Base-by-base conservation (phyloP, 92 coral and sea anemone genomes). In the Heliopora coerulea region DNA sequence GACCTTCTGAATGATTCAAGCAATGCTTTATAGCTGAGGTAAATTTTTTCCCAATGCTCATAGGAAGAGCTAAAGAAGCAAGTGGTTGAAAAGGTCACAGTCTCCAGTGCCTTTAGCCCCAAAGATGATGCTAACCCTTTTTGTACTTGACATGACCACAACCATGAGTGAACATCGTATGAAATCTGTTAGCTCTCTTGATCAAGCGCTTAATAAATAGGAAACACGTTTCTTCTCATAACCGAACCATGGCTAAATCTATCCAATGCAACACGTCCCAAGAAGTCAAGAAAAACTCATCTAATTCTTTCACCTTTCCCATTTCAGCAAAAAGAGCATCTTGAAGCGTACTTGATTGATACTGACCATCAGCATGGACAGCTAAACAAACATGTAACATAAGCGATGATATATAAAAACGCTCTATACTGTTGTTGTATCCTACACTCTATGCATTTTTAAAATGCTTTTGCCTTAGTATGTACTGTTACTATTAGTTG, bases 121-220 rank as follows among this genome's bases (percentile, higher is more conserved):
- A 69, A 34, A 0, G 63, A 69, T 0, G 62, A 50, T 23, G 63
- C 76, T 32, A 69, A 50, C 9, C 76, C 76, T 54, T 69, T 37
- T 4, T 50, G 48, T 68, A 68, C 28, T 68, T 41, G 0, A 29
- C 40, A 25, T 69, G 76, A 54, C 61, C 76, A 50, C 49, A 62
- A 69, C 76, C 76, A 54, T 49, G 28, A n/a, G 17, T 11, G 59
- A 69, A 69, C 62, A 69, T 69, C 8, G 62, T 69, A 62, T 69
- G 76, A 3, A 69, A 0, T 32, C 23, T 69, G 24, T 69, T 69
- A 23, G 76, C 62, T 17, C 76, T 69, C 76, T 69, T 69, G 29
- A 69, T 69, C 20, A 69, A 2, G 2, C 62, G 62, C 62, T 52
- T 69, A 49, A 69, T 52, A 11, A 69, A 69, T 17, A 13, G 14